Percentiles rank a stretch among this genome's conserved stretches.
These are phyloP conservation scores for Chromis chromis DNA, from an alignment of 2,797 vertebrate species.

Conservation along the genomic window DNA sequence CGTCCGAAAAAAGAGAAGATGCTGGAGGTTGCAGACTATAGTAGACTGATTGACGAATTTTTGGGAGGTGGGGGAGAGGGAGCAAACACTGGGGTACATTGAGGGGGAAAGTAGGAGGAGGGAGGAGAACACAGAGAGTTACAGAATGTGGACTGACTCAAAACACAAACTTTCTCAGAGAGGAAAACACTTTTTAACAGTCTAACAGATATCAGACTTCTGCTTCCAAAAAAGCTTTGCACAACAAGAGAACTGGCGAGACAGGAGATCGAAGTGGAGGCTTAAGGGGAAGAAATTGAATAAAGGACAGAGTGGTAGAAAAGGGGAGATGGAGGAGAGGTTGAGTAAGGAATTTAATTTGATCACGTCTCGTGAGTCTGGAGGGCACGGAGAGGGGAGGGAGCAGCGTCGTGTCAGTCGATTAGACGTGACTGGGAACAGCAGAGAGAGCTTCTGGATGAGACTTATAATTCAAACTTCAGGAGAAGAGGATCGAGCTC, in stretches of 20 bases:
- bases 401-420: constrained; percentile 48
- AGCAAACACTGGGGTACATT: constrained; percentile 73
- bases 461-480: constrained; percentile 30
- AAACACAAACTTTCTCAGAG: constrained; percentile 35
- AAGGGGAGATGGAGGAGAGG: constrained; percentile 48
- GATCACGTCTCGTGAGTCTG: constrained; percentile 71
- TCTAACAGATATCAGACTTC: constrained; percentile 15
- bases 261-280: constrained; percentile 16
- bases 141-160: constrained; percentile 54
- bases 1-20: constrained; percentile 41
- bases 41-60: constrained; percentile 69
- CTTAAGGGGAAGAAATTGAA: constrained; percentile 38
- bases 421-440: constrained; percentile 58
- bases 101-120: constrained; percentile 47
- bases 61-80: constrained; percentile 54
- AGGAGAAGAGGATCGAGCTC: constrained; percentile 32
- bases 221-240: background rate
- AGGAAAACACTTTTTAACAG: constrained; percentile 33
- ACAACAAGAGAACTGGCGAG: background rate
- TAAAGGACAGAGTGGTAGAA: constrained; percentile 35
- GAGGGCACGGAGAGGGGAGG: constrained; percentile 48
- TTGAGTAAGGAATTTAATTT: constrained; percentile 66
- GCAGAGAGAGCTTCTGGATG: constrained; percentile 38
- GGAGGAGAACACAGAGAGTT: constrained; percentile 44
- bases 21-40: constrained; percentile 58